A percentile compares a stretch with the other conserved stretches of the same genome.
Evolutionary conservation across 2,113 vertebrate species (phyloP).

Genomic region (Tragelaphus imberbis): DNA sequence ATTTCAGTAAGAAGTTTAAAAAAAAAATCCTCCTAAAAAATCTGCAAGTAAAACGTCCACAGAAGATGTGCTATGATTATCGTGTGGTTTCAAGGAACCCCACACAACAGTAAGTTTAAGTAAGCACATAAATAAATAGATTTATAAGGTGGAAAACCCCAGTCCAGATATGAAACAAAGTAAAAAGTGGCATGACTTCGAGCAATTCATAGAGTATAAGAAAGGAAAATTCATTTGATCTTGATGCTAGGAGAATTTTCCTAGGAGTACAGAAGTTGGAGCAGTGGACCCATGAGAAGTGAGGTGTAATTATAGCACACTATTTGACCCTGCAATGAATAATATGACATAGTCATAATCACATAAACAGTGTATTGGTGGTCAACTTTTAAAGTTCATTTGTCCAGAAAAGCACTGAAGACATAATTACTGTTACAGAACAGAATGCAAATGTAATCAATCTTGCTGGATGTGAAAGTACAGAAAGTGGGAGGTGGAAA

Average conservation of each 20-base stretch:
- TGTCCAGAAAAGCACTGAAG: slow-evolving; percentile 24
- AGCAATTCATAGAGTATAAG: not conserved
- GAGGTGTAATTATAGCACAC: not conserved
- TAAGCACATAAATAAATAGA: not conserved
- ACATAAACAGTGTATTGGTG: not conserved
- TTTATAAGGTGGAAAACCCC: not conserved
- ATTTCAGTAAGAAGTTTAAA: not conserved
- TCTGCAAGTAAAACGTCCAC: not conserved
- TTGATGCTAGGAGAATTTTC: slow-evolving; percentile 1
- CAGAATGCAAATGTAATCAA: slow-evolving; percentile 8
- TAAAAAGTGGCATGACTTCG: not conserved
- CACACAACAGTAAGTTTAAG: not conserved
- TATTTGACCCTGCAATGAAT: slow-evolving; percentile 4
- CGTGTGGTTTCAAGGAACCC: not conserved
- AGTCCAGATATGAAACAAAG: not conserved
- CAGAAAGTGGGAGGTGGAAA: not conserved
- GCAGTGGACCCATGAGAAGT: not conserved
- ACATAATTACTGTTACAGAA: slow-evolving; percentile 18
- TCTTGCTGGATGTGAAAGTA: not conserved
- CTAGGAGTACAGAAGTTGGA: not conserved
- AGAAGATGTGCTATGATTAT: slow-evolving; percentile 39
- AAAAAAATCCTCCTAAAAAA: not conserved
- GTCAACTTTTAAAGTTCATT: slow-evolving; percentile 10
- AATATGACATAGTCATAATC: slow-evolving; percentile 20
- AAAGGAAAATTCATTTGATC: slow-evolving; percentile 18